A percentile compares a stretch with the other conserved stretches of the same genome.
These are phyloP conservation scores for Aphaenogaster floridana DNA, from an alignment of 1,140 invertebrate species.

Conservation along the genomic window DNA sequence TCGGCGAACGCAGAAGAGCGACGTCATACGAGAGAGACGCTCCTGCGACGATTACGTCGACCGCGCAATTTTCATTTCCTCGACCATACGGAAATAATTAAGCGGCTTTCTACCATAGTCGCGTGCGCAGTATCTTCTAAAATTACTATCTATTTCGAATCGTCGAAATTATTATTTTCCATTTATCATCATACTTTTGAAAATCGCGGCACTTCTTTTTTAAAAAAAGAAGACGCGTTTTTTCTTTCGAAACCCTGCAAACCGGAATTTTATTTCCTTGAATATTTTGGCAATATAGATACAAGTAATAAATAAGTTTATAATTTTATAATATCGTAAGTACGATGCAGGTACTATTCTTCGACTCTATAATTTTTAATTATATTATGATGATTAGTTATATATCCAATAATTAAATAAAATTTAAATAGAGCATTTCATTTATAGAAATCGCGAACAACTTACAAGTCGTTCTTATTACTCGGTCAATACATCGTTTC, in stretches of 20 bases:
- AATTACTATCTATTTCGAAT: neutral
- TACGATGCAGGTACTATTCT: neutral
- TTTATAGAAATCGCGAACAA: neutral
- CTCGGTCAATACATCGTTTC: neutral
- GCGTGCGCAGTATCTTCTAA: neutral
- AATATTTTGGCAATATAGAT: neutral
- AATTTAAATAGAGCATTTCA: neutral
- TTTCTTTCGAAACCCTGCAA: neutral
- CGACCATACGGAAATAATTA: slow-evolving; percentile 15
- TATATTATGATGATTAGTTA: neutral
- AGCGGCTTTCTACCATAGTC: neutral
- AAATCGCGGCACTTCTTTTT: neutral
- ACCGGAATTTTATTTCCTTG: neutral
- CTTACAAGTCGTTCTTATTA: slow-evolving; percentile 12
- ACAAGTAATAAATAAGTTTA: neutral
- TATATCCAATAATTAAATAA: neutral
- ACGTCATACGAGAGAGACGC: slow-evolving; percentile 34
- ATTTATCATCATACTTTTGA: neutral
- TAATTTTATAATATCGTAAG: neutral
- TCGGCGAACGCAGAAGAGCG: slow-evolving; percentile 22
- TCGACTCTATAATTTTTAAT: neutral
- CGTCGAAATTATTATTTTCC: neutral
- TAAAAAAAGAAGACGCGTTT: neutral
- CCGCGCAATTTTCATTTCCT: slow-evolving; percentile 33
- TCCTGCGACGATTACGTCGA: slow-evolving; percentile 24